Evolutionary conservation across 2,888 invertebrate species (phyloP), one percentile per base, ranked within the genome.

Genomic region (Eledone cirrhosa): DNA sequence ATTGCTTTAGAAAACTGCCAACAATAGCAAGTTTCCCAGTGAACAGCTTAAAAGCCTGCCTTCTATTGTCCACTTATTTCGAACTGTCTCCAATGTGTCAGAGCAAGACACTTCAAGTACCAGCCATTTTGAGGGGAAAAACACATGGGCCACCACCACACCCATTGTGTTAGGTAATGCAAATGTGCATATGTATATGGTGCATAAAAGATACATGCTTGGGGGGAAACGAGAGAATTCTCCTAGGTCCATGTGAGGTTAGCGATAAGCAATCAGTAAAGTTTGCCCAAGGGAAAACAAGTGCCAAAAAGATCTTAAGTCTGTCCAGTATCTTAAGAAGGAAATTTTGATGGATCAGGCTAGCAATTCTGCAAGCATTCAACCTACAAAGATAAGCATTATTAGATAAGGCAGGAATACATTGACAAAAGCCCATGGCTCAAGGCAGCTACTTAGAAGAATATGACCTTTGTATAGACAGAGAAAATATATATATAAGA

Each of bases 291-390:
- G 72, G 72, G 72, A 41, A 72, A 72, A 72, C 5, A 41, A 41
- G 72, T 72, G 72, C 72, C 72, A 72, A 72, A 72, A 72, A 72
- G 72, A 72, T 72, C 72, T 72, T 33, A 72, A 72, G 72, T 72
- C 33, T 72, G 72, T 41, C 72, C 11, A 24, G 41, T 72, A 41
- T 72, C 72, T 72, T 72, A 41, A 33, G 72, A 72, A 41, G 27
- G 41, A 63, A 33, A 72, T n/a, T 33, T 72, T 72, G 72, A 72
- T 72, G 72, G 72, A 72, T 72, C 72, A 31, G 41, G 72, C 72
- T 72, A 22, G n/a, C 72, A 72, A 72, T 72, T 41, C 41, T 72
- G 33, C 13, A 22, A n/a, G 72, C 72, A 72, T 72, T 72, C 72
- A 72, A 72, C 72, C 72, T 3, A 14, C 33, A 41, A 31, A 72